Base-by-base conservation (phyloP, 2,797 vertebrate species). In the Pipistrellus pipistrellus region DNA sequence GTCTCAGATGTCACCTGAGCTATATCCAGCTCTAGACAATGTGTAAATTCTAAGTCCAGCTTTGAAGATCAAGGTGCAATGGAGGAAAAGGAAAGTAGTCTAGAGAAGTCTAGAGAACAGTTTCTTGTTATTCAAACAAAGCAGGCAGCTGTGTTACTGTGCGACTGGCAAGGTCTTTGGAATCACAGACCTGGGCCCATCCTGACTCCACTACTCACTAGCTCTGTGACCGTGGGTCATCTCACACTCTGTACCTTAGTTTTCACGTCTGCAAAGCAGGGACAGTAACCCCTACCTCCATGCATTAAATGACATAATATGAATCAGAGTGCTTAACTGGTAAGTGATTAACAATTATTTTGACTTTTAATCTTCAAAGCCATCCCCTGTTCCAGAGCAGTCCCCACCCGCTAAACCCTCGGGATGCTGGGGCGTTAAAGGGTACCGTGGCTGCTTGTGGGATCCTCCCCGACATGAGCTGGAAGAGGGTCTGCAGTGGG, bases 401-500 rank as follows among this genome's bases (percentile, higher is more conserved):
- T 30, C 55, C 51, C 89, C 64, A 32, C 38, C 20, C 57, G 38
- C 59, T 11, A 41, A 8, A 4, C 46, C 81, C 72, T 48, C 4
- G 6, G 23, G 32, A 30, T 0, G 30, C 48, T 0, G 20, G 59
- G 76, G 81, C 48, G 57, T 46, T 51, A 46, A 38, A 48, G 73
- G 25, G 62, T 98, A 99, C 99, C 98, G 96, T 98, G 6, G 99
- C 98, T 93, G 98, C 99, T 53, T 99, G 98, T 2, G 99, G 99
- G 53, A 99, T 98, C 96, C 99, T 99, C 84, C 99, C 99, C 0
- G 99, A 99, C 97, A 99, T 98, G 93, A 99, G 98, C 98, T 99
- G 99, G 98, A 99, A 99, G 71, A 99, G 97, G 1, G 99, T 99
- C 98, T 99, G 99, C 93, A 99, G 98, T 0, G 99, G 99, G 96